A percentile compares a stretch with the other conserved stretches of the same genome.
Evolutionary conservation across 2,797 vertebrate genomes (phyloP).

Genomic region (Tadarida brasiliensis): DNA sequence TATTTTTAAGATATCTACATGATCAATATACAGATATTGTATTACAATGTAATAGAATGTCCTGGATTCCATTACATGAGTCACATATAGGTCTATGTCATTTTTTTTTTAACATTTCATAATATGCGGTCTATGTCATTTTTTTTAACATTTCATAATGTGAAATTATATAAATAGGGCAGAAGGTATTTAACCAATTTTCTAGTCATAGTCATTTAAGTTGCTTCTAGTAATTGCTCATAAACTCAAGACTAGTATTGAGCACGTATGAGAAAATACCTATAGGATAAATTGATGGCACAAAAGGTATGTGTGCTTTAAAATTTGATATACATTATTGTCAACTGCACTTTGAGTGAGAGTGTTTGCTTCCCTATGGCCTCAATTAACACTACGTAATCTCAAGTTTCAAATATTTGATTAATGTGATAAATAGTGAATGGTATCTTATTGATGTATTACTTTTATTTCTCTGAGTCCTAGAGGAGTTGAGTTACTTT

Average conservation of each 20-base stretch:
- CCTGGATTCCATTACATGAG: not conserved
- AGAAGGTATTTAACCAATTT: not conserved
- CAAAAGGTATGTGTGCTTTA: not conserved
- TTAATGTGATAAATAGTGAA: not conserved
- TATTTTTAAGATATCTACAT: not conserved
- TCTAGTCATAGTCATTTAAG: not conserved
- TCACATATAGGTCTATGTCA: not conserved
- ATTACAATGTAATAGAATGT: not conserved
- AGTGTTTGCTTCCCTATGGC: not conserved
- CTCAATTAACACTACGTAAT: not conserved
- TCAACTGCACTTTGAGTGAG: not conserved
- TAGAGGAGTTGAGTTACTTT: not conserved
- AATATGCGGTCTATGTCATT: not conserved
- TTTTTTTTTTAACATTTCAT: not conserved
- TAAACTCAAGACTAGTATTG: not conserved
- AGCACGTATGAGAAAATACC: not conserved
- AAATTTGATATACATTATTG: not conserved
- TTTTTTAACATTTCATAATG: not conserved
- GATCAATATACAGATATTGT: not conserved
- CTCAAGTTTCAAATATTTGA: not conserved
- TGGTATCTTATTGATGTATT: not conserved
- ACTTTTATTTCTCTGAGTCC: constrained; percentile 11
- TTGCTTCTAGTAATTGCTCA: not conserved
- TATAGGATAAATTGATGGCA: not conserved
- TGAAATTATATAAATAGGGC: not conserved